phyloP scores from a whole-genome alignment of 2,113 vertebrate genomes.

The Myiozetetes cayanensis region DNA sequence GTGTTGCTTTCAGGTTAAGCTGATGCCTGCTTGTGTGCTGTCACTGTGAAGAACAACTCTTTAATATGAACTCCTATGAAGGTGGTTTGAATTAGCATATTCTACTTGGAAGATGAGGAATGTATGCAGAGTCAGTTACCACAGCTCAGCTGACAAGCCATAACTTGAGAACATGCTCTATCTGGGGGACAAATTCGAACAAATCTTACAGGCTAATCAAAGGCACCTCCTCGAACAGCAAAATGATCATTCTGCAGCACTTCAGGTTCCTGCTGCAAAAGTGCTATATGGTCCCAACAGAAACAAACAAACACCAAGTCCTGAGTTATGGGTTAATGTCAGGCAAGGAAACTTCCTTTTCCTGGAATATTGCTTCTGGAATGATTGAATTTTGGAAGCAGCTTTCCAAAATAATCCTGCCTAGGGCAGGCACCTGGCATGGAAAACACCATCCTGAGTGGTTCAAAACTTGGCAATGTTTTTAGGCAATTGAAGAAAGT shows the following conservation, averaged over 20 bases:
- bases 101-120: not conserved
- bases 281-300: not conserved
- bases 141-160: slow-evolving; percentile 6
- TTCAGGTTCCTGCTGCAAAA: not conserved
- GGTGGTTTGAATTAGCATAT: slow-evolving; percentile 30
- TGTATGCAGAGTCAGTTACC: not conserved
- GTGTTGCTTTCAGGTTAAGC: not conserved
- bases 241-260: not conserved
- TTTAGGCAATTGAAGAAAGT: slow-evolving; percentile 1
- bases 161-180: not conserved
- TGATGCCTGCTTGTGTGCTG: not conserved
- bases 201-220: slow-evolving; percentile 17
- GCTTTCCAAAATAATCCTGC: not conserved
- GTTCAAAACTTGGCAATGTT: not conserved
- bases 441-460: not conserved
- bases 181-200: not conserved
- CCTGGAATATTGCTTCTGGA: not conserved
- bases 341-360: not conserved
- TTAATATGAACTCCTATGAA: not conserved
- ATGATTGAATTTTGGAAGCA: not conserved
- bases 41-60: not conserved
- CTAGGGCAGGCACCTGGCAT: not conserved
- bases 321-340: not conserved
- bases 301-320: not conserved
- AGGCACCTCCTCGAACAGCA: not conserved